phyloP scores from a whole-genome alignment of 2,113 vertebrate species.

The Nicator chloris region DNA sequence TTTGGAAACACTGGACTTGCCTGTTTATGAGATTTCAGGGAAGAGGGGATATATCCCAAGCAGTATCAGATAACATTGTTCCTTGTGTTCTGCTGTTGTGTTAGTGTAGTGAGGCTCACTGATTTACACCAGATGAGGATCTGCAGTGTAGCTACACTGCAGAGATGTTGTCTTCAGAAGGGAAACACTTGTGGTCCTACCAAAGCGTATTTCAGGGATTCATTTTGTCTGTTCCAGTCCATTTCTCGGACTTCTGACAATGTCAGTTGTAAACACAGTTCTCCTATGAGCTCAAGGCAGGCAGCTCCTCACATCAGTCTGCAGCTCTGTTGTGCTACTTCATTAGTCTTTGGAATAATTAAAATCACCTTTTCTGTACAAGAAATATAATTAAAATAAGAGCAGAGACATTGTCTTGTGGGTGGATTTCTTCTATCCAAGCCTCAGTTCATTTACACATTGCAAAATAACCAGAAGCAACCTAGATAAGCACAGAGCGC shows the following conservation, averaged over 20 bases:
- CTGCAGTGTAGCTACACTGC: not conserved
- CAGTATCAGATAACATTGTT: not conserved
- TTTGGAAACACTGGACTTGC: not conserved
- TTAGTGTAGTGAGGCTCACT: not conserved
- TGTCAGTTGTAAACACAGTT: not conserved
- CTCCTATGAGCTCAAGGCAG: not conserved
- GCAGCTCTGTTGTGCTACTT: not conserved
- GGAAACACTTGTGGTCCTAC: not conserved
- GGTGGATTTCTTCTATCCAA: not conserved
- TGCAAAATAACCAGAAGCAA: slow-evolving; percentile 29
- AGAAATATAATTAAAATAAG: not conserved
- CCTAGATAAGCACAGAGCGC: not conserved
- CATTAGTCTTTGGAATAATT: not conserved
- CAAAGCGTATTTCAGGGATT: not conserved
- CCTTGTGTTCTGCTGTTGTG: not conserved
- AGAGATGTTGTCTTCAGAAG: not conserved
- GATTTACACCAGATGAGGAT: not conserved
- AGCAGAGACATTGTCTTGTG: slow-evolving; percentile 16
- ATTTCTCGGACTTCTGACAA: not conserved
- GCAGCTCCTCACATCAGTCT: not conserved
- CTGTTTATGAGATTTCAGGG: not conserved
- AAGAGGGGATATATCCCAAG: not conserved
- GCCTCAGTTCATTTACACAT: not conserved
- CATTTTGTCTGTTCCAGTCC: not conserved
- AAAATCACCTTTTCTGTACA: not conserved